Base-by-base conservation (phyloP, 2,888 invertebrate genomes). In the Limnephilus marmoratus region DNA sequence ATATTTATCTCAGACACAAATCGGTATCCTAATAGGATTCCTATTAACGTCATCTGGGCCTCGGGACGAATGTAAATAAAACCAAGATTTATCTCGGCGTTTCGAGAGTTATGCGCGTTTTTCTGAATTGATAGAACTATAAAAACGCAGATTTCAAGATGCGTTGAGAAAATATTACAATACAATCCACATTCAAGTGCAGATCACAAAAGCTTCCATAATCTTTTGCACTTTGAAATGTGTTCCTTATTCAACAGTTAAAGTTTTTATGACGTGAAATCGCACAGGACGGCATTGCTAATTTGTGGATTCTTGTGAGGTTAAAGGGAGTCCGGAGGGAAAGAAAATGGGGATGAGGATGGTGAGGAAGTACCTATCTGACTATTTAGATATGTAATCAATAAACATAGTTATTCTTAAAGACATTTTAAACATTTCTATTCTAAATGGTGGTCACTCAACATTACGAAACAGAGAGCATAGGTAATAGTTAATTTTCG, bases 1-100 rank as follows among this genome's bases (percentile, higher is more conserved):
- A 82, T 41, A 90, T 90, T 90, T 90, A 90, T 90, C 82, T 29
- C 82, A 29, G n/a, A 90, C 34, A 34, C 90, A 29, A 90, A 90
- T 90, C 90, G 45, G 45, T 37, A 34, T 80, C 18, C n/a, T 80
- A 80, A 89, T 80, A 80, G 37, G 80, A 34, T 81, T 89, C 80
- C 88, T 49, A 68, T 88, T 68, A 82, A 34, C 31, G 82, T 82
- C 82, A 31, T 13, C 82, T 82, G 34, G 5, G 18, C 82, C 18
- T 82, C 31, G 13, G 82, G 13, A 82, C 15, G 82, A 82, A 82
- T 82, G 82, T 82, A 82, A 31, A 82, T 82, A 82, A 82, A 82
- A 82, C 0, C 34, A 18, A 82, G 34, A 82, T 82, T 82, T 68
- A 82, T 82, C 18, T 82, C 82, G 24, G 68, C 24, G 68, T 68